Evolutionary conservation across 2,113 vertebrate genomes (phyloP).

Genomic region (Falco punctatus): DNA sequence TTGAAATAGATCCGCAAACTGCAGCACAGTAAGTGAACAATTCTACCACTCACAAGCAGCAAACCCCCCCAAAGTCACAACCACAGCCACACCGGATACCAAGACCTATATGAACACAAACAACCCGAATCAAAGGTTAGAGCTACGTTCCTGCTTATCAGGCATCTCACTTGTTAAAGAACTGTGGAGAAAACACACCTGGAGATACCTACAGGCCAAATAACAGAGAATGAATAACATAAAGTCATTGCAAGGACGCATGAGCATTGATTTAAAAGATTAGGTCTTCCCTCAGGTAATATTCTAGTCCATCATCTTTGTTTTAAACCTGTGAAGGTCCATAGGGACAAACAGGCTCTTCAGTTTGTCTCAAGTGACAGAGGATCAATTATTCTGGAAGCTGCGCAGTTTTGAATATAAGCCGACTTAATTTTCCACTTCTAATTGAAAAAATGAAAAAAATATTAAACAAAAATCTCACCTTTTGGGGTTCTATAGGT

Average conservation of each 20-base stretch:
- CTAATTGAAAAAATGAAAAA: neutral
- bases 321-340: neutral
- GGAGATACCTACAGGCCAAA: neutral
- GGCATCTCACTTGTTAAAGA: neutral
- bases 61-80: neutral
- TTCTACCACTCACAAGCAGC: neutral
- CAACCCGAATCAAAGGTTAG: neutral
- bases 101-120: neutral
- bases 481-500: neutral
- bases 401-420: neutral
- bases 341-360: neutral
- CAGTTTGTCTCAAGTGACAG: neutral
- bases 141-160: neutral
- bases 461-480: neutral
- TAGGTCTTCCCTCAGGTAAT: neutral
- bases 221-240: neutral
- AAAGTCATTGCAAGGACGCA: neutral
- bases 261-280: neutral
- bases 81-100: neutral
- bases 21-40: rapidly evolving
- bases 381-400: neutral
- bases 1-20: neutral
- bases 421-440: neutral
- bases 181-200: neutral
- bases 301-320: neutral